phyloP scores from a whole-genome alignment of 2,113 vertebrate genomes.

The Mastomys natalensis region DNA sequence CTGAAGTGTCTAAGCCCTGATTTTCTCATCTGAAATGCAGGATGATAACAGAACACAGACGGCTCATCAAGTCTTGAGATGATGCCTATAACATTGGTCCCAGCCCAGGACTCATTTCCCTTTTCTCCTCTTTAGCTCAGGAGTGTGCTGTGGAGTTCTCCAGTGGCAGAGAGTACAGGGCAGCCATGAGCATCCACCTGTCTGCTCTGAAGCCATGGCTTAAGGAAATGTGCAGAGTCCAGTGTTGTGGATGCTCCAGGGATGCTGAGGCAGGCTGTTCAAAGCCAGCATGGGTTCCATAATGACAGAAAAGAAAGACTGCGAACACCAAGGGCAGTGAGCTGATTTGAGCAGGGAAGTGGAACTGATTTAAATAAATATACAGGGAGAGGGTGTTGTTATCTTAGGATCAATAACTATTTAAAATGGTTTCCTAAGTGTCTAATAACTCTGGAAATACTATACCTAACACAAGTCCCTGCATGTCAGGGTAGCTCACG shows the following conservation, averaged over 20 bases:
- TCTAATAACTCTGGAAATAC: background rate
- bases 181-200: background rate
- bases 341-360: background rate
- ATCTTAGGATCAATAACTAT: background rate
- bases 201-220: background rate
- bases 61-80: background rate
- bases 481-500: background rate
- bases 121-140: background rate
- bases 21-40: background rate
- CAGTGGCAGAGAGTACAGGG: background rate
- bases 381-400: background rate
- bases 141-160: background rate
- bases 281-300: background rate
- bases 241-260: background rate
- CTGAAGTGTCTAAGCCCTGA: background rate
- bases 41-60: accelerated
- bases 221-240: background rate
- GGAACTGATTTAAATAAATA: background rate
- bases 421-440: background rate
- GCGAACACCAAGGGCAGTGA: background rate
- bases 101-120: too few species aligned
- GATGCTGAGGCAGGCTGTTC: background rate
- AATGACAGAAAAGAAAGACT: background rate
- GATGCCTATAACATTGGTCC: too few species aligned
- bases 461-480: background rate